Base-by-base conservation (phyloP, 2,888 invertebrate genomes). In the Mamestra brassicae region DNA sequence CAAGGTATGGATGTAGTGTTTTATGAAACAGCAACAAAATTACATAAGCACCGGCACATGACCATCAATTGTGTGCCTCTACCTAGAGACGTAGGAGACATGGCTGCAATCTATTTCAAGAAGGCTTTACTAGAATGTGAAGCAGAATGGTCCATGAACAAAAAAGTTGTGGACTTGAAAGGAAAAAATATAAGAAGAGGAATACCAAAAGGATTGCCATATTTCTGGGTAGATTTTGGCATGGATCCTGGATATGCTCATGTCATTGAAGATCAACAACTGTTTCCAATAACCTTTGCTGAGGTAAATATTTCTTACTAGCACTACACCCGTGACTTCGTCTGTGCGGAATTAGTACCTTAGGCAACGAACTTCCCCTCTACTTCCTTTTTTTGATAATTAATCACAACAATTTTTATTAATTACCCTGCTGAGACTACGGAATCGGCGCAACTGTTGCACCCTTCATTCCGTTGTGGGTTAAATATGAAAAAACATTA, bases 121-220 rank as follows among this genome's bases (percentile, higher is more conserved):
- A 99, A 99, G 97, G 99, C 99, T 0, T 97, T 99, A 74, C 97
- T 98, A 88, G 99, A 99, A 93, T 99, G 98, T 83, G 99, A 99
- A 94, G 97, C 97, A 34, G 99, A 99, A 94, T 99, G 99, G 99
- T 97, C 98, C 6, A 98, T 98, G 89, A 99, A 99, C 92, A 99
- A 99, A 92, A 99, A 99, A 96, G 95, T 97, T 66, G 93, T 97
- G 8, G 96, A 97, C 60, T 88, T 97, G 58, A 96, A 95, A 87
- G 96, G 97, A 0, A 98, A 98, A 90, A 97, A 98, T 91, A 97
- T 99, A 38, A 97, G 99, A 60, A 97, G 97, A 90, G 97, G 98
- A 17, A 96, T 99, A 79, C 99, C 99, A 0, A 99, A 98, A 94
- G 99, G 99, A 0, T 97, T 99, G 83, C 98, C 99, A 0, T 99